Conservation (phyloP, 2,888 invertebrate genomes). For the Clivina fossor region DNA sequence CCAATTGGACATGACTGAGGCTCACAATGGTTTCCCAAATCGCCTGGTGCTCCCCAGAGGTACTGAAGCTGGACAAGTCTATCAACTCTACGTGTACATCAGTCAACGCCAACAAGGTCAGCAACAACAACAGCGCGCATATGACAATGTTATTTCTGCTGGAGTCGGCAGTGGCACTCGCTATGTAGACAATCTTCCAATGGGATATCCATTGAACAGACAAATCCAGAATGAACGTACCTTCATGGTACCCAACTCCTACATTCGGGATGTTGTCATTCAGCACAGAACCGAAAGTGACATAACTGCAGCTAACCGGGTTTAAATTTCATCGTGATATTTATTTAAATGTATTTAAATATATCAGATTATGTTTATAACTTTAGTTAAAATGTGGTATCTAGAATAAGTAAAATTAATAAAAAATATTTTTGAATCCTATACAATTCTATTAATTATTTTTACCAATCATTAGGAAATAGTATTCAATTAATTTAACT, state of each 20-base stretch:
- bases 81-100: slow-evolving; percentile 57
- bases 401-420: too few species aligned
- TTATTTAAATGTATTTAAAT: too few species aligned
- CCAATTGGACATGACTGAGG: slow-evolving; percentile 58
- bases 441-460: too few species aligned
- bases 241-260: slow-evolving; percentile 69
- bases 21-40: slow-evolving; percentile 69
- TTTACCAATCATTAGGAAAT: too few species aligned
- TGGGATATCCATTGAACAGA: slow-evolving; percentile 77
- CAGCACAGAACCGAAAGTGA: slow-evolving; percentile 61
- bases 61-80: slow-evolving; percentile 61
- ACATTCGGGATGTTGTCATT: slow-evolving; percentile 64
- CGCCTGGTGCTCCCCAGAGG: slow-evolving; percentile 74
- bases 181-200: slow-evolving; percentile 62
- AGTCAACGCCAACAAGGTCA: slow-evolving; percentile 53
- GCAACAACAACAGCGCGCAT: slow-evolving; percentile 50
- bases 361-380: too few species aligned
- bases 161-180: slow-evolving; percentile 59
- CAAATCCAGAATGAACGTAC: slow-evolving; percentile 57
- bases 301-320: too few species aligned
- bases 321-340: too few species aligned
- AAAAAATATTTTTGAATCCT: too few species aligned
- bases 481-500: too few species aligned
- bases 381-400: too few species aligned
- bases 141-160: slow-evolving; percentile 56